These are phyloP conservation scores for Orientallactaga sibirica DNA, from an alignment of 2,797 vertebrate species.

Conservation along the genomic window DNA sequence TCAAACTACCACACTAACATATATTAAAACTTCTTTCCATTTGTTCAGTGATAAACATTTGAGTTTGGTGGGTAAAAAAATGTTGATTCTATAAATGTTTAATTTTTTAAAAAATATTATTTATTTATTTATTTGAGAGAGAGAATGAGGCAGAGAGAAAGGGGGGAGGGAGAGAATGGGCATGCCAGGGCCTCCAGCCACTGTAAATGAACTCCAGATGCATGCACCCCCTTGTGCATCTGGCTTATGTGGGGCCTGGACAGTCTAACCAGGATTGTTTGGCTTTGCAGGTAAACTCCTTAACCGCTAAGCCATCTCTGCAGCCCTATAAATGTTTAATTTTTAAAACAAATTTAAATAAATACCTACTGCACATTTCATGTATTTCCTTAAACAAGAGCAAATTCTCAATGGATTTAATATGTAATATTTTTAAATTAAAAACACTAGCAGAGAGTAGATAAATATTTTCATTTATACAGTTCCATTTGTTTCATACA, in stretches of 20 bases:
- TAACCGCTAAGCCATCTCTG: no score
- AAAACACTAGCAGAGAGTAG: not conserved
- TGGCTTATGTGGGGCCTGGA: no score
- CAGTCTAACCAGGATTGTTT: no score
- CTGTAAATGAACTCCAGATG: no score
- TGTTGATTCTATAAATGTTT: not conserved
- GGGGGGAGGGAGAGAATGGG: no score
- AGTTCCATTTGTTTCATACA: slow-evolving; percentile 31
- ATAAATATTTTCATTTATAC: not conserved
- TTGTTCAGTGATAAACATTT: slow-evolving; percentile 14
- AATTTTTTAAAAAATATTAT: no score
- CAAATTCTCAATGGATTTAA: not conserved
- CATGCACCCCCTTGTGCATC: no score
- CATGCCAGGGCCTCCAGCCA: no score
- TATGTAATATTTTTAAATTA: not conserved
- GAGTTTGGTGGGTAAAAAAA: slow-evolving; percentile 13
- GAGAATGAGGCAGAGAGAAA: no score
- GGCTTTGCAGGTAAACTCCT: no score
- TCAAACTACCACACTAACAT: no score
- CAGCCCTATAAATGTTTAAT: not conserved
- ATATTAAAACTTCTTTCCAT: not conserved
- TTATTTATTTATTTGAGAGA: no score
- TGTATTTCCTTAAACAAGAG: not conserved
- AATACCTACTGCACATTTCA: not conserved
- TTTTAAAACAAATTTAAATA: slow-evolving; percentile 28